Conservation (phyloP, 2,797 vertebrate species). For the Tarsius wallacei region DNA sequence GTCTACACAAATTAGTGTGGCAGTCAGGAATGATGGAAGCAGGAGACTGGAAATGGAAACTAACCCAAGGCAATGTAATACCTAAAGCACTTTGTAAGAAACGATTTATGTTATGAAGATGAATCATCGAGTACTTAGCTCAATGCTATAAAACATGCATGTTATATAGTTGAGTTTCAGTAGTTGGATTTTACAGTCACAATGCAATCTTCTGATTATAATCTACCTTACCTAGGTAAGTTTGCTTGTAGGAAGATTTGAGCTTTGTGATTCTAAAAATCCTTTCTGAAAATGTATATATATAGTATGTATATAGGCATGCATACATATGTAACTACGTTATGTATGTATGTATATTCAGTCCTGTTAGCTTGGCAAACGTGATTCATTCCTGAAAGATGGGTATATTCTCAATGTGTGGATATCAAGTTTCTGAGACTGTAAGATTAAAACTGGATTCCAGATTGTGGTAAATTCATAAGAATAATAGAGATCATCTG, state of each 20-base stretch:
- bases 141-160: neutral
- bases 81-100: neutral
- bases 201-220: neutral
- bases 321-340: neutral
- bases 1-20: neutral
- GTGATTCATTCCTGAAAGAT: neutral
- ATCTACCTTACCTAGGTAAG: fast-evolving
- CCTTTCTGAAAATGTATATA: neutral
- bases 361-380: neutral
- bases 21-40: neutral
- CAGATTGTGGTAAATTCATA: neutral
- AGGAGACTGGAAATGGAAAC: fast-evolving
- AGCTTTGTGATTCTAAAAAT: neutral
- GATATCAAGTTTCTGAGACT: neutral
- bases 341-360: neutral
- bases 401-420: neutral
- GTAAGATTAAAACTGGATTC: neutral
- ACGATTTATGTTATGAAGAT: fast-evolving
- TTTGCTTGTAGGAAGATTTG: neutral
- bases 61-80: neutral
- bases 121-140: neutral
- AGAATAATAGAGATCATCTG: neutral
- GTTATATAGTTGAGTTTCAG: neutral
- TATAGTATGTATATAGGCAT: neutral
- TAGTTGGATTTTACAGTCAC: neutral